These are phyloP conservation scores for Octonoba sinensis DNA, from an alignment of 2,888 invertebrate species.

Conservation along the genomic window DNA sequence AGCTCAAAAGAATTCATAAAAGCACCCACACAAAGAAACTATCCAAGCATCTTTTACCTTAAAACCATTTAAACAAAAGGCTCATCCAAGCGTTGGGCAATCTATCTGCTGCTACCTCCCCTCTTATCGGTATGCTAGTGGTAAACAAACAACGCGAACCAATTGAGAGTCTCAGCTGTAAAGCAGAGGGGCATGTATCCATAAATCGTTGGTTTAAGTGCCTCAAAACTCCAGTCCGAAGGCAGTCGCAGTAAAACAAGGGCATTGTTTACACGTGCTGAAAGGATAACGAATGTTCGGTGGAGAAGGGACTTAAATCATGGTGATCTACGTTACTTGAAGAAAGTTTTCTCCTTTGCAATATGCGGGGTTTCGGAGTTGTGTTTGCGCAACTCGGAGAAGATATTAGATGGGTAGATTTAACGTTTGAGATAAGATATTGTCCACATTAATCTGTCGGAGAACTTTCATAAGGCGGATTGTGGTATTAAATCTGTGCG, in stretches of 20 bases:
- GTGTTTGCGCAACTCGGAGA: background rate
- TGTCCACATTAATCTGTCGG: no score
- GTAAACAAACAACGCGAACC: slow-evolving; percentile 15
- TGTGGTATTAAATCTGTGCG: no score
- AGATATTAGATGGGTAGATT: no score
- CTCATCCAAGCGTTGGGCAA: no score
- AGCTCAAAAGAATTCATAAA: no score
- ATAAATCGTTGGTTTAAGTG: slow-evolving; percentile 24
- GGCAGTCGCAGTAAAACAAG: slow-evolving; percentile 10
- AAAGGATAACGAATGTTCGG: background rate
- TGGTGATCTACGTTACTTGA: slow-evolving; percentile 16
- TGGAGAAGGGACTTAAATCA: slow-evolving; percentile 9
- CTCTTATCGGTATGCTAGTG: slow-evolving; percentile 10
- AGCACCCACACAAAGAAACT: no score
- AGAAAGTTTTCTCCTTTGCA: slow-evolving; percentile 5
- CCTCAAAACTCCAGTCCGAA: slow-evolving; percentile 6
- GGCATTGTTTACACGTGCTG: background rate
- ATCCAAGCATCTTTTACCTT: no score
- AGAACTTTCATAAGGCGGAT: no score
- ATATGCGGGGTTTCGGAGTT: background rate
- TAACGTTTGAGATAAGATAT: no score
- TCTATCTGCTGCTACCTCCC: background rate
- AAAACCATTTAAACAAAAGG: no score
- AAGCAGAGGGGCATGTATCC: background rate
- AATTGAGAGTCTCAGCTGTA: background rate